phyloP scores from a whole-genome alignment of 2,888 invertebrate species.

The Polydrusus cervinus region DNA sequence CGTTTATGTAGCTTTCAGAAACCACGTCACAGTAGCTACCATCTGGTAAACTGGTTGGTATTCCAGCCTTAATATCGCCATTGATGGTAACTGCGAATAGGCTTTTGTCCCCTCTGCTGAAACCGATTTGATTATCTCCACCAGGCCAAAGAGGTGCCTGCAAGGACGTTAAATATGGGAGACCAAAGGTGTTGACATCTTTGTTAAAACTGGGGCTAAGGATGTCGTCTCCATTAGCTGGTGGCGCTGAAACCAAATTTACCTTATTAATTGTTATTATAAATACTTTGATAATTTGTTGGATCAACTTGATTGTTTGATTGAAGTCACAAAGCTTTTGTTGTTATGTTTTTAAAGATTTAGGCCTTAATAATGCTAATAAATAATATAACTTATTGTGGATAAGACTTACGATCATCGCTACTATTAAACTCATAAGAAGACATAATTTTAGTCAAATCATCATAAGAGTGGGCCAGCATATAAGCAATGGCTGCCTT shows the following conservation, averaged over 20 bases:
- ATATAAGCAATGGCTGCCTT: slow-evolving; percentile 89
- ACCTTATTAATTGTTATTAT: no score
- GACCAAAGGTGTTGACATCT: slow-evolving; percentile 91
- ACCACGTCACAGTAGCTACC: slow-evolving; percentile 91
- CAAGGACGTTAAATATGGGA: slow-evolving; percentile 81
- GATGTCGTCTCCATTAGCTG: slow-evolving; percentile 79
- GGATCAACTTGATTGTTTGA: no score
- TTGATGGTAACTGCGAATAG: slow-evolving; percentile 87
- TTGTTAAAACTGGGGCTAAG: slow-evolving; percentile 77
- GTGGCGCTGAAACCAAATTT: slow-evolving; percentile 74
- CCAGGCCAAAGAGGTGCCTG: slow-evolving; percentile 78
- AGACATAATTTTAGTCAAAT: slow-evolving; percentile 92
- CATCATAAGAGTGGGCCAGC: slow-evolving; percentile 89
- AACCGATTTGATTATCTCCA: slow-evolving; percentile 90
- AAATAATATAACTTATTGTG: neutral
- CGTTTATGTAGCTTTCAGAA: slow-evolving; percentile 77
- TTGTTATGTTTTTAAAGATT: no score
- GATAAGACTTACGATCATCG: slow-evolving; percentile 68
- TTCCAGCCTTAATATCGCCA: slow-evolving; percentile 75
- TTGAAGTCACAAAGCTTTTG: no score
- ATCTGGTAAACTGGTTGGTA: slow-evolving; percentile 82
- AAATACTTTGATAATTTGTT: no score
- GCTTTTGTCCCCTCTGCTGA: slow-evolving; percentile 80
- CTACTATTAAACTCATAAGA: slow-evolving; percentile 81
- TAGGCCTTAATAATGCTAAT: no score